Evolutionary conservation across 2,888 invertebrate species (phyloP).

Genomic region (Tetramorium bicarinatum): DNA sequence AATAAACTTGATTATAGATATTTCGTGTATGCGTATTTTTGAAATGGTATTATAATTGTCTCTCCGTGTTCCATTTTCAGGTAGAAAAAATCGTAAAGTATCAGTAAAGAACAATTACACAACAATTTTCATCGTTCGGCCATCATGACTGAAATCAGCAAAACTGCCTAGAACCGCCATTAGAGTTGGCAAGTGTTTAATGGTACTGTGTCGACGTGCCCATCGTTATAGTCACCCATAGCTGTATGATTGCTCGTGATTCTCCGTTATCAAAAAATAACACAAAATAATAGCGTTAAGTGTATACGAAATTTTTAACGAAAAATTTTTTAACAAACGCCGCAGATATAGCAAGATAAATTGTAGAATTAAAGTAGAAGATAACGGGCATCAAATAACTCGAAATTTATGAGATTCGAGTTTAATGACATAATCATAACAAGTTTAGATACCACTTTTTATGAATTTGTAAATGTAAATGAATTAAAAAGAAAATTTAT

Average conservation of each 20-base stretch:
- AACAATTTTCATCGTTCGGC: slow-evolving; percentile 36
- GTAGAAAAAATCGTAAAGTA: not conserved
- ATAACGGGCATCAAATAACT: not conserved
- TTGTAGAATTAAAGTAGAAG: not conserved
- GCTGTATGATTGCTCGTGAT: not conserved
- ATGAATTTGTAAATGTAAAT: not conserved
- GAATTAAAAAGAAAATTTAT: slow-evolving; percentile 2
- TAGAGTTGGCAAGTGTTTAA: slow-evolving; percentile 39
- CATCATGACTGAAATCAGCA: slow-evolving; percentile 28
- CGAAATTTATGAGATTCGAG: not conserved
- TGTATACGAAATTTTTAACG: slow-evolving; percentile 1
- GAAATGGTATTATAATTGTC: not conserved
- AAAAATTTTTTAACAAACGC: not conserved
- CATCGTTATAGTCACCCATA: slow-evolving; percentile 11
- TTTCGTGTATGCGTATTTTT: not conserved
- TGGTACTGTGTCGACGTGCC: slow-evolving; percentile 1
- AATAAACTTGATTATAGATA: not conserved
- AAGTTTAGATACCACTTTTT: not conserved
- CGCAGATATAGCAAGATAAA: not conserved
- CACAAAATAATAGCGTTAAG: not conserved
- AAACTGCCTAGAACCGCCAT: slow-evolving; percentile 21
- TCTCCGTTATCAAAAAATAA: slow-evolving; percentile 17
- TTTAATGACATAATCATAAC: slow-evolving; percentile 1
- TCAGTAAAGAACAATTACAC: slow-evolving; percentile 32
- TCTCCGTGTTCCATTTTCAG: not conserved